Evolutionary conservation across 2,113 vertebrate genomes (phyloP), one percentile per base, ranked within the genome.

Genomic region (Xiphophorus couchianus): DNA sequence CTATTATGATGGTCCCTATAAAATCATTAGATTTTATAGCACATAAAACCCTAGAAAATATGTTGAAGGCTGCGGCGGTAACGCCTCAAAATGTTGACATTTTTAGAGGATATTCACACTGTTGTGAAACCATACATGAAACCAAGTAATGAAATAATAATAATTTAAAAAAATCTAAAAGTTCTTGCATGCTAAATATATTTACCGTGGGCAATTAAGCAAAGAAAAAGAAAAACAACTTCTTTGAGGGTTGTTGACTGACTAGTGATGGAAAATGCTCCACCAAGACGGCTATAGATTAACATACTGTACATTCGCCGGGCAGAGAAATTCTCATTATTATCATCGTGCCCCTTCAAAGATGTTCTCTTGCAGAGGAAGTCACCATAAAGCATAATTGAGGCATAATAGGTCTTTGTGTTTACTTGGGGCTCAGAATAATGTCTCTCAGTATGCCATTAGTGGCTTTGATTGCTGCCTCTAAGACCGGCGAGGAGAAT

Each of bases 251-350:
- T 71, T 37, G 70, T 33, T 84, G 80, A 82, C 77, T 75, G 69
- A 69, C 9, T 48, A 37, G 14, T 63, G 73, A 84, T 67, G 78
- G 62, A 80, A 84, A 25, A 37, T 1, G 66, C 12, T 84, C 63
- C 69, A n/a, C 51, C 62, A 42, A 5, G 15, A 78, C 74, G 68
- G 64, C 77, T 19, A 28, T 66, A 64, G 66, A 83, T 85, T 80
- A 37, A 82, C 76, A 88, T 80, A 42, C 39, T 42, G 14, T 42
- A 78, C 61, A 87, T 87, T 71, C 79, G 48, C 74, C 73, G 78
- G 82, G 82, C 88, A 85, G 78, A 90, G 74, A 74, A 86, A 86
- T 86, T 90, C 78, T 81, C 71, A 74, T 84, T 70, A 82, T 84
- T 80, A 81, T 77, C 79, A 80, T 85, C 71, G 22, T 70, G 66